Evolutionary conservation across 2,797 vertebrate species (phyloP), one percentile per base, ranked within the genome.

Genomic region (Naso thynnoides): DNA sequence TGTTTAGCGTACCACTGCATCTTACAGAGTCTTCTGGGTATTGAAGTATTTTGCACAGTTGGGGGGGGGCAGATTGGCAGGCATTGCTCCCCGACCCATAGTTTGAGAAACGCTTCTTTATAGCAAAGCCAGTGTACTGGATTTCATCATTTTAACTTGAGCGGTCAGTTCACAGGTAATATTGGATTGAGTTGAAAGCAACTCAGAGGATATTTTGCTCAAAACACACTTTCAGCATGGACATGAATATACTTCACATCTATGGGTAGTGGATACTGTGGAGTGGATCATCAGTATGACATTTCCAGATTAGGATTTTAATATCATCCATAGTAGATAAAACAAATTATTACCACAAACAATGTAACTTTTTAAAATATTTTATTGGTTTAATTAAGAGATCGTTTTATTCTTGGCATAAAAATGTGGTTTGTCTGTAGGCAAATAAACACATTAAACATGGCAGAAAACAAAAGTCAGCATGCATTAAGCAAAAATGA

Each of bases 371-470:
- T 71, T 9, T 82, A 82, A 67, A 26, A 78, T 76, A 81, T 88
- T 90, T 88, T 90, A 87, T 84, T 85, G 57, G 39, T 83, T 90
- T 88, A 84, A 84, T 82, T 78, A 84, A 85, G 78, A 75, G 75
- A 83, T 80, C 21, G 72, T 64, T 86, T 89, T 61, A 84, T 74
- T 84, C 19, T 78, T 38, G 7, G 86, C 53, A 83, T 88, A 92
- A 88, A 94, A 92, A 92, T 73, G 73, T 86, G 70, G 71, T 79
- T 76, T 84, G 52, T 82, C 55, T 84, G 68, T 75, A 76, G 70
- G 86, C 81, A 91, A 87, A 87, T 73, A 73, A 91, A 84, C 75
- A 84, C 70, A 85, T 80, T 69, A 56, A 84, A 90, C 58, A 79
- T 81, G 63, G 61, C 70, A 86, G 49, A 79, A 48, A 76, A 81